Conservation (phyloP, 2,888 invertebrate species). For the Ephialtes manifestator region DNA sequence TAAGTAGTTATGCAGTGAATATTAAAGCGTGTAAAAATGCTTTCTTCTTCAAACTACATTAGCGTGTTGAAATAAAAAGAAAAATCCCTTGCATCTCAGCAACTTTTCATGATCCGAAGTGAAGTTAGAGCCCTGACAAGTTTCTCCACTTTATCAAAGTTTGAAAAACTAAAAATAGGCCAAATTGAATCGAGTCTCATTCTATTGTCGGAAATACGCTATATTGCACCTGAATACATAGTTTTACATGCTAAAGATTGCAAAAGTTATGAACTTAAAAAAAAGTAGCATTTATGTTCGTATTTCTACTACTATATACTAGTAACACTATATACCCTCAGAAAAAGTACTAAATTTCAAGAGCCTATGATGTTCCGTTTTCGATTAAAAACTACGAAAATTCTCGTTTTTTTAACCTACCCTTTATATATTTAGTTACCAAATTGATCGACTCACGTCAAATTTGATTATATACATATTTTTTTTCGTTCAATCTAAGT, state of each 20-base stretch:
- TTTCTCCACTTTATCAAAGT: conserved; percentile 2
- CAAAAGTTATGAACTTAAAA: neutral
- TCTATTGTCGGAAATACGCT: neutral
- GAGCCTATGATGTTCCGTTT: too few species aligned
- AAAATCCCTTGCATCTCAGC: neutral
- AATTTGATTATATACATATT: too few species aligned
- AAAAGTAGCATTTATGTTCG: neutral
- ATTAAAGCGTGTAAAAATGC: neutral
- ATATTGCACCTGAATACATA: neutral
- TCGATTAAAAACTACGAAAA: too few species aligned
- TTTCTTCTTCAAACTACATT: neutral
- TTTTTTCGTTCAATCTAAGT: too few species aligned
- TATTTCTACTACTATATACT: too few species aligned
- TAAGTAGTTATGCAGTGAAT: neutral
- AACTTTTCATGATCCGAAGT: neutral
- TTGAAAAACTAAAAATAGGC: conserved; percentile 16
- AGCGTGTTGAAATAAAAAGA: conserved; percentile 7
- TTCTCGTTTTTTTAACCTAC: too few species aligned
- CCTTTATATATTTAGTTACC: too few species aligned
- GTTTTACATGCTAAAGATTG: neutral
- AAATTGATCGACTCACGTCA: too few species aligned
- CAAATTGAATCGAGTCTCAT: conserved; percentile 1
- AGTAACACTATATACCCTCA: too few species aligned
- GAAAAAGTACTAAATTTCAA: too few species aligned
- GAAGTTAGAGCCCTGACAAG: neutral